Base-by-base conservation (phyloP, 2,888 invertebrate species). In the Melieria crassipennis region DNA sequence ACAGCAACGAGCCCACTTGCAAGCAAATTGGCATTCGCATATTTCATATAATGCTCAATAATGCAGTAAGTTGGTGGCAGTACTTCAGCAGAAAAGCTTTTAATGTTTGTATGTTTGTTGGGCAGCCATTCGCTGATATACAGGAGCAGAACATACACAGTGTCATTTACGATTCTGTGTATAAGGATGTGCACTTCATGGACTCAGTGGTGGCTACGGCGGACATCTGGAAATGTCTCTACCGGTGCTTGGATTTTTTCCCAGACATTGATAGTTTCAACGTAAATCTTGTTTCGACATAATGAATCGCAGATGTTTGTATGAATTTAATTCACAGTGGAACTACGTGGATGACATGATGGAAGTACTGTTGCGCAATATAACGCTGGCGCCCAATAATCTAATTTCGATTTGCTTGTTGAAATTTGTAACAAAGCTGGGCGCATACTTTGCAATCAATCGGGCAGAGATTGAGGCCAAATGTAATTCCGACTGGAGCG, bases 301-400 rank as follows among this genome's bases (percentile, higher is more conserved):
- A 52, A n/a, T 52, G 52, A 52, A 52, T 6, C 11, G 10, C 5
- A 52, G 50, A 61, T 64, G 63, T 66, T 66, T 30, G 5, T 61
- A 16, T 13, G 48, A 10, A 48, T 62, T 11, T n/a, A 60, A 42
- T 13, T 55, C n/a, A 4, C 71, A 86, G 86, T 86, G 86, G 86
- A 85, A 79, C 69, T 77, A 81, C 70, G 78, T 81, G 5, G 86
- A 86, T 65, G 86, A 86, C 69, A 80, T 86, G 80, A 78, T 86
- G 60, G 84, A 84, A 55, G 79, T 79, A 0, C 77, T 84, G 5
- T 70, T 85, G n/a, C 79, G 80, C 7, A 81, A 80, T 71, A 79
- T 84, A 9, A 78, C 80, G 1, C 70, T 86, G 47, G 75, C 83
- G 1, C 75, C 85, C 0, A 78, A 79, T 7, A 75, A 76, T 0